Evolutionary conservation across 2,888 invertebrate species (phyloP), one percentile per base, ranked within the genome.

Genomic region (Biston betularia): DNA sequence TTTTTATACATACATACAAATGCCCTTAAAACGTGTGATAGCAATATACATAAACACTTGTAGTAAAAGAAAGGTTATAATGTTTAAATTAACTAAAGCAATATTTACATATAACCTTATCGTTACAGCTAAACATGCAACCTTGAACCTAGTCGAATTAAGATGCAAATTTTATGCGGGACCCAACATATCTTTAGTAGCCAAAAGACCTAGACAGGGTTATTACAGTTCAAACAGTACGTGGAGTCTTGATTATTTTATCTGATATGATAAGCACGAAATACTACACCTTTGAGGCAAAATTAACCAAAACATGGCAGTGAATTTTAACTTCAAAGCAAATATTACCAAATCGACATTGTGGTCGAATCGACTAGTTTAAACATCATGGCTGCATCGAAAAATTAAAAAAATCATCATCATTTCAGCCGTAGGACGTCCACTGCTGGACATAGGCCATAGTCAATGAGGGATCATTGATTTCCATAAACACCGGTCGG

Each of bases 101-200:
- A 53, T 58, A 64, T 64, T 65, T 56, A 49, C 56, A 55, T 60
- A 52, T 34, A 52, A 57, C 50, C 65, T 61, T 66, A 66, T 62
- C 62, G 40, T 53, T 55, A 59, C 44, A 42, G 49, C 59, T 59
- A 59, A 64, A 59, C 52, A 62, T 63, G 53, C 63, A 71, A 71
- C 65, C 67, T 69, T 68, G 57, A 66, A 64, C 53, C 57, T 35
- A 60, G 15, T 42, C 33, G 60, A 44, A 71, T 69, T 65, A 66
- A 49, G 61, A 72, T 74, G 69, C 68, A 60, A 72, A 72, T 74
- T 66, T 50, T 67, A 63, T 70, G 65, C 63, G 65, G 62, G 65
- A 49, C 62, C 66, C 68, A 55, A 72, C 65, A 64, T 70, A 74
- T 70, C 61, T 69, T 63, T 55, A 12, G 60, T 48, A 40, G 46